Base-by-base conservation (phyloP, 1,140 invertebrate species). In the Lepidurus arcticus region DNA sequence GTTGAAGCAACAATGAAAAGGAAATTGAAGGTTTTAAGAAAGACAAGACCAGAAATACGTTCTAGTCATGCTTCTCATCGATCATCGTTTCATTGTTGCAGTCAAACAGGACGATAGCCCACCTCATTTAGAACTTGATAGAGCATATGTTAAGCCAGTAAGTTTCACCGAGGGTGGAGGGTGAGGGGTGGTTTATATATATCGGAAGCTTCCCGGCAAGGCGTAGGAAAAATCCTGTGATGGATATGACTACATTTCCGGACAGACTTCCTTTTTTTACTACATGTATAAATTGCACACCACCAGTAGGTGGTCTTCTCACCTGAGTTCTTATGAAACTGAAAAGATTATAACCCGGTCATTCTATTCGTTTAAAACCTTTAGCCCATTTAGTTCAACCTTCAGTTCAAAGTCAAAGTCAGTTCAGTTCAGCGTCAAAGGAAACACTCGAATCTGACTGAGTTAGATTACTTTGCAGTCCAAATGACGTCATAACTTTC, bases 41-140 rank as follows among this genome's bases (percentile, higher is more conserved):
- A 65, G 53, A 65, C 53, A 65, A 13, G 53, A 65, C 53, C 53
- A 65, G 53, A 65, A 65, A 65, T 65, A 65, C 16, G 53, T 65
- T 65, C 53, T 65, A 65, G 53, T 65, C 53, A 65, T 65, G 53
- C 53, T 65, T 65, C 53, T 65, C 53, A 65, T 65, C 53, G 16
- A 65, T 65, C 53, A 65, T 16, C 53, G 13, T 65, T 65, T 9
- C 53, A 65, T 65, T 65, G 53, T 65, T 65, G 53, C 16, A 65
- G 53, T 21, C 53, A 65, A 65, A 65, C 53, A 65, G 53, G 53
- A 65, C 21, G 53, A 65, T 65, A 65, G 21, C 53, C 34, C 21
- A 65, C 21, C 21, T 65, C 53, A 65, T 65, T 65, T 65, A 65
- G 53, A 65, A 16, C 13, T 65, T 65, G 53, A 65, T 65, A 65